Conservation (phyloP, 2,113 vertebrate genomes). For the Phyllopteryx taeniolatus region DNA sequence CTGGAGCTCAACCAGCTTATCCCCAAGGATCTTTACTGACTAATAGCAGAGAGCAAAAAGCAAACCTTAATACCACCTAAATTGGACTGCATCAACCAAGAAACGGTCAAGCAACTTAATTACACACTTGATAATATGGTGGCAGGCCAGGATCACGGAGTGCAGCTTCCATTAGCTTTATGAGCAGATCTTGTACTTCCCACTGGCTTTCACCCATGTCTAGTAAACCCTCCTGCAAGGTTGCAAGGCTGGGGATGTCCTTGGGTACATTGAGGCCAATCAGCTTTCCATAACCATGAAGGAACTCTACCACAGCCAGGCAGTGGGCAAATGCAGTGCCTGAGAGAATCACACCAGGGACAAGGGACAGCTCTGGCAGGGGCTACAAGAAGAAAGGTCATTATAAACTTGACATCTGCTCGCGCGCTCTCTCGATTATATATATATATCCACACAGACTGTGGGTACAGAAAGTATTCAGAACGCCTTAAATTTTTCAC, state of each 20-base stretch:
- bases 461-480: too few species aligned
- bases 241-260: slow-evolving; percentile 85
- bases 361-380: slow-evolving; percentile 82
- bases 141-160: slow-evolving; percentile 88
- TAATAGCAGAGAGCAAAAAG: slow-evolving; percentile 38
- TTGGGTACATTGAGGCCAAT: slow-evolving; percentile 83
- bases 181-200: slow-evolving; percentile 84
- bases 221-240: slow-evolving; percentile 89
- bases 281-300: slow-evolving; percentile 88
- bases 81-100: background rate
- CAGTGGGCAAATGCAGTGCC: slow-evolving; percentile 85
- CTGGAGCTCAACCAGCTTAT: slow-evolving; percentile 86
- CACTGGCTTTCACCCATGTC: slow-evolving; percentile 81
- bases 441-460: too few species aligned
- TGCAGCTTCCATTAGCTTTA: slow-evolving; percentile 81
- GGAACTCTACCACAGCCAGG: slow-evolving; percentile 87
- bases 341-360: slow-evolving; percentile 86
- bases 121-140: slow-evolving; percentile 82
- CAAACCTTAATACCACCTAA: background rate
- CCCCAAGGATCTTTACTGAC: slow-evolving; percentile 94
- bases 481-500: too few species aligned
- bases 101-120: background rate
- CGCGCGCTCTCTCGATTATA: background rate
- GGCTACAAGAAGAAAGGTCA: slow-evolving; percentile 66
- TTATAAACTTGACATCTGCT: background rate